Conservation (phyloP, 1,140 invertebrate species). For the Notospermus geniculatus region DNA sequence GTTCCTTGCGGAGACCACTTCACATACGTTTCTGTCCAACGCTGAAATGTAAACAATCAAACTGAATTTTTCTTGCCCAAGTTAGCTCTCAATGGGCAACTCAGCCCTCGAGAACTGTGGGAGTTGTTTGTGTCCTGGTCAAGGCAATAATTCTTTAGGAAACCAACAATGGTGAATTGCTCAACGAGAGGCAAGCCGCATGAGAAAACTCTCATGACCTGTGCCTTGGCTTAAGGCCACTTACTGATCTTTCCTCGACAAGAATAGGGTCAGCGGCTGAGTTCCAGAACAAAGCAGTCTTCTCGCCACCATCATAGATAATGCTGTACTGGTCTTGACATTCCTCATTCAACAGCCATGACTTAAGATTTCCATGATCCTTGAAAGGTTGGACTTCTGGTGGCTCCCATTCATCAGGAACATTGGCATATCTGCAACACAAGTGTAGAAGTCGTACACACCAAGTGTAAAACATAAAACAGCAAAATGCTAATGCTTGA, state of each 20-base stretch:
- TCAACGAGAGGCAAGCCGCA: neutral
- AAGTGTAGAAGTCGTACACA: too few relatives aligned
- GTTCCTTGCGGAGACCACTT: constrained; percentile 97
- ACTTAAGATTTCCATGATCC: constrained; percentile 79
- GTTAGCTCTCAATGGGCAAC: too few relatives aligned
- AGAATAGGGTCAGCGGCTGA: constrained; percentile 80
- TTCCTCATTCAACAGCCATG: constrained; percentile 86
- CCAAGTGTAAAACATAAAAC: too few relatives aligned
- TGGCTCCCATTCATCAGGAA: constrained; percentile 88
- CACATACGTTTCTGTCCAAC: constrained; percentile 93
- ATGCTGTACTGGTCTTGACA: constrained; percentile 94
- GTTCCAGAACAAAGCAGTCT: constrained; percentile 80
- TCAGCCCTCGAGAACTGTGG: too few relatives aligned
- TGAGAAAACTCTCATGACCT: too few relatives aligned
- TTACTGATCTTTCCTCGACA: constrained; percentile 79
- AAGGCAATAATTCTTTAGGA: too few relatives aligned
- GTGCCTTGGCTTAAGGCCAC: constrained; percentile 30
- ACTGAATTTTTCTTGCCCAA: too few relatives aligned
- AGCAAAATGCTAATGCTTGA: too few relatives aligned
- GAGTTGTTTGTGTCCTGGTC: too few relatives aligned
- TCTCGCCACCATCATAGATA: constrained; percentile 74
- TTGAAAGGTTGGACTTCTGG: constrained; percentile 82
- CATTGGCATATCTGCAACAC: constrained; percentile 79
- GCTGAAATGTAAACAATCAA: constrained; percentile 57
- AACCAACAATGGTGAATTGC: neutral